Base-by-base conservation (phyloP, 2,888 invertebrate genomes). In the Thymelicus sylvestris region DNA sequence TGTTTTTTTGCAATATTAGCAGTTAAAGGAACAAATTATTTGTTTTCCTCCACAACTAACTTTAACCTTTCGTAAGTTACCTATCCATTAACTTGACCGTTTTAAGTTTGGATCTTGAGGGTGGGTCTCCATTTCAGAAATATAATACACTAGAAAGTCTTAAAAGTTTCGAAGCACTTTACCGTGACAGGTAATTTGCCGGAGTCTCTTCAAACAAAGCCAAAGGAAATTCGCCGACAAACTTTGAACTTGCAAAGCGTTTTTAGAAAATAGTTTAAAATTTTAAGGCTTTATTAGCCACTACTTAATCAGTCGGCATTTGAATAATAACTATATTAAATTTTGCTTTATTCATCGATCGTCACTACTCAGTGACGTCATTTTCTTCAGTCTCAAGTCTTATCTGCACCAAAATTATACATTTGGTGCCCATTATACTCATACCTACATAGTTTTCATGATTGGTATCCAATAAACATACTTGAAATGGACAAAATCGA, bases 201-300 rank as follows among this genome's bases (percentile, higher is more conserved):
- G 62, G 50, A 62, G 67, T 67, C 52, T 31, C 55, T 24, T 55
- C 67, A 67, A 63, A 68, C 55, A 68, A 60, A 50, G 68, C 47
- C 63, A 63, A 57, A 63, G 57, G 55, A n/a, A 67, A 59, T 57
- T 44, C 44, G 57, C 57, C 38, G 15, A 19, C 55, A 12, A 68
- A 68, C 52, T 68, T 67, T 63, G 38, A 63, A 63, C 44, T 68
- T 47, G 62, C 15, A 47, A 63, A 68, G 68, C 68, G 31, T 62
- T 67, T 19, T 31, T 59, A 60, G 50, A 12, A 41, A 67, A n/a
- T 7, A 50, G 38, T 67, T 67, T 52, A 24, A 31, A 67, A 52
- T 62, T 62, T 62, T 55, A n/a, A 41, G 55, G 24, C 7, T 52
- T 0, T 52, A 52, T 55, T 24, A 12, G 3, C 24, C 24, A 24